phyloP scores from a whole-genome alignment of 2,113 vertebrate genomes.

The Gymnocephalus cernua region DNA sequence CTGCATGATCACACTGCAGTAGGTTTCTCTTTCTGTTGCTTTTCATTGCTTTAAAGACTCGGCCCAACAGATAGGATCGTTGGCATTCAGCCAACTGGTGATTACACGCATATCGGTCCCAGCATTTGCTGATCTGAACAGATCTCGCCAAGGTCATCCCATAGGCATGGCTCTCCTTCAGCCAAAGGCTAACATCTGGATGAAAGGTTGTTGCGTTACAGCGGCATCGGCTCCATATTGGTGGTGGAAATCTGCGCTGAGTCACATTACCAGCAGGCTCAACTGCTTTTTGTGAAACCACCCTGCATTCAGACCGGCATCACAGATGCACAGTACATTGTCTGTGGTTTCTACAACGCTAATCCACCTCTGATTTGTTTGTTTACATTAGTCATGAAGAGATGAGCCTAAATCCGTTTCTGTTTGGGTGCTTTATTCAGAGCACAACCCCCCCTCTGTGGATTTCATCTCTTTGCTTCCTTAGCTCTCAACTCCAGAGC shows the following conservation, averaged over 20 bases:
- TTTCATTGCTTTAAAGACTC: conserved; percentile 38
- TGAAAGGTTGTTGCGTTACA: conserved; percentile 61
- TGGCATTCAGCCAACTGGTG: conserved; percentile 56
- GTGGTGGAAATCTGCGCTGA: conserved; percentile 57
- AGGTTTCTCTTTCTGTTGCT: conserved; percentile 16
- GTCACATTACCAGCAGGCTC: conserved; percentile 52
- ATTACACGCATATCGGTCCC: conserved; percentile 67
- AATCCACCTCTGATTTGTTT: conserved; percentile 49
- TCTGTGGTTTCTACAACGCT: conserved; percentile 29
- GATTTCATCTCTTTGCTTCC: conserved; percentile 64
- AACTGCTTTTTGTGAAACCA: conserved; percentile 39
- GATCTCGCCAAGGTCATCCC: conserved; percentile 72
- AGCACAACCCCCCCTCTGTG: conserved; percentile 44
- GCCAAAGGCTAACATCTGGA: conserved; percentile 54
- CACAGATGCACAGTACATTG: conserved; percentile 10
- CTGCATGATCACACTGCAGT: conserved; percentile 26
- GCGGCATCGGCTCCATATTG: conserved; percentile 36
- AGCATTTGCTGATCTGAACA: conserved; percentile 71
- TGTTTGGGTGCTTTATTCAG: conserved; percentile 48
- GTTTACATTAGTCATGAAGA: conserved; percentile 56
- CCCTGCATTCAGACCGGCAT: conserved; percentile 42
- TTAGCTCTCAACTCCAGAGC: conserved; percentile 50
- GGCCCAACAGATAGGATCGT: conserved; percentile 37
- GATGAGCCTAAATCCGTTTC: conserved; percentile 59
- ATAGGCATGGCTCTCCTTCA: conserved; percentile 53